Percentiles rank a stretch among this genome's conserved stretches.
These are phyloP conservation scores for Asarcornis scutulata DNA, from an alignment of 2,113 vertebrate genomes.

Conservation along the genomic window DNA sequence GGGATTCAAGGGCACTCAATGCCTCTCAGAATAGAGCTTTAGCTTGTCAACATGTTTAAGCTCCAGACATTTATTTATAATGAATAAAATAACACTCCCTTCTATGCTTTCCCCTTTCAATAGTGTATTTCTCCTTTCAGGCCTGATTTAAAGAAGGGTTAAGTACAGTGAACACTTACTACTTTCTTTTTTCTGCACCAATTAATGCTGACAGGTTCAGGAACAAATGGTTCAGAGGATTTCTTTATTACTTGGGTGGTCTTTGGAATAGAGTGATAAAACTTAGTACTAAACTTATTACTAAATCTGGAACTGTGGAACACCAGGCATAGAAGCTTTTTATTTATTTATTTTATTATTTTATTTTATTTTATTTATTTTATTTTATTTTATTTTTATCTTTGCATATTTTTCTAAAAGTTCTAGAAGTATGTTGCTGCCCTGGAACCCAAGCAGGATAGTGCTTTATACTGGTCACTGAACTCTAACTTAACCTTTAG, in stretches of 20 bases:
- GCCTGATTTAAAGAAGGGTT: slow-evolving; percentile 27
- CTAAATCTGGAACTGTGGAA: not conserved
- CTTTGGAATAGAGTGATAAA: not conserved
- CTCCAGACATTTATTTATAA: slow-evolving; percentile 42
- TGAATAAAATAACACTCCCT: slow-evolving; percentile 53
- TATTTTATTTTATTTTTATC: not conserved
- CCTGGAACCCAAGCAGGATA: not conserved
- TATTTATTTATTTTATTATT: not conserved
- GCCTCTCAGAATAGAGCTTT: not conserved
- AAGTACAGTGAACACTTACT: not conserved
- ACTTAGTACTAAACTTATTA: not conserved
- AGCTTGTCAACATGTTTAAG: not conserved
- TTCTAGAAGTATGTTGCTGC: not conserved
- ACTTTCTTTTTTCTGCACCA: slow-evolving; percentile 12
- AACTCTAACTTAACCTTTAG: not conserved
- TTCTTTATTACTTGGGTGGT: slow-evolving; percentile 20
- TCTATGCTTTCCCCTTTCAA: not conserved
- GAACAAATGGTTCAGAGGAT: not conserved
- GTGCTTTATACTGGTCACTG: not conserved
- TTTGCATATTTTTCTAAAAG: slow-evolving; percentile 6
- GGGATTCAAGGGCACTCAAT: not conserved
- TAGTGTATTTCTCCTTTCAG: slow-evolving; percentile 16
- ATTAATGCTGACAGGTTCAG: slow-evolving; percentile 7
- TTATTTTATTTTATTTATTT: no score
- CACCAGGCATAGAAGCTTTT: not conserved